Conservation (phyloP, 2,797 vertebrate genomes). For the Yasuhikotakia modesta region DNA sequence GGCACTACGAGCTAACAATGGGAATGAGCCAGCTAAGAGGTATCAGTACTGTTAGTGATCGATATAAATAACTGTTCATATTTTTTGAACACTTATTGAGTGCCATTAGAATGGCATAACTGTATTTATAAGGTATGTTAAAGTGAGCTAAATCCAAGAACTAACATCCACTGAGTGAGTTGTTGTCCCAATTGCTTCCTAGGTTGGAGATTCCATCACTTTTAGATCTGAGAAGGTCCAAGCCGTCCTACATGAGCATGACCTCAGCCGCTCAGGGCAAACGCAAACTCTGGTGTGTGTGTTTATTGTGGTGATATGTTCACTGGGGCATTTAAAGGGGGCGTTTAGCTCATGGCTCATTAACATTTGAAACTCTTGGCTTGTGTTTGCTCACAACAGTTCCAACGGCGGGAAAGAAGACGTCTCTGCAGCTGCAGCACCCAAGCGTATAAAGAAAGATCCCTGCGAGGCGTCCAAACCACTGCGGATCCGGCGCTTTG, state of each 20-base stretch:
- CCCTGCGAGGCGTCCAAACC: conserved; percentile 63
- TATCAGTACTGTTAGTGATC: conserved; percentile 43
- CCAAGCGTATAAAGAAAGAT: conserved; percentile 83
- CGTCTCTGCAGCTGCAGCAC: conserved; percentile 57
- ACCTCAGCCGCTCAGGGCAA: conserved; percentile 90
- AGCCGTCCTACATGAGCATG: conserved; percentile 92
- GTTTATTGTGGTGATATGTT: conserved; percentile 13
- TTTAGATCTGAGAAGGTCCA: conserved; percentile 69
- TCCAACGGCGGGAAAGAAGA: conserved; percentile 64
- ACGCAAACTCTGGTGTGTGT: conserved; percentile 82
- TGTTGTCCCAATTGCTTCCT: conserved; percentile 42
- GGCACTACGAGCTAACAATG: conserved; percentile 44
- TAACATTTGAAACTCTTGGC: conserved; percentile 14
- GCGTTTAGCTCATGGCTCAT: conserved; percentile 11
- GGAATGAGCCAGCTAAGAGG: conserved; percentile 63
- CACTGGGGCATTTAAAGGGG: not conserved
- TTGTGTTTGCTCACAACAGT: not conserved
- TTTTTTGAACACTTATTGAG: no score
- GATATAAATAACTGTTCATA: no score
- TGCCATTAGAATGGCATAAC: no score
- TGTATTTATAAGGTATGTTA: no score
- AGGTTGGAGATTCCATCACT: conserved; percentile 76
- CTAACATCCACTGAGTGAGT: not conserved
- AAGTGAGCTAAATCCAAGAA: no score
- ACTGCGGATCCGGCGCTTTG: conserved; percentile 75